A percentile compares a stretch with the other conserved stretches of the same genome.
phyloP scores from a whole-genome alignment of 2,888 invertebrate genomes.

The Hydriomena furcata region DNA sequence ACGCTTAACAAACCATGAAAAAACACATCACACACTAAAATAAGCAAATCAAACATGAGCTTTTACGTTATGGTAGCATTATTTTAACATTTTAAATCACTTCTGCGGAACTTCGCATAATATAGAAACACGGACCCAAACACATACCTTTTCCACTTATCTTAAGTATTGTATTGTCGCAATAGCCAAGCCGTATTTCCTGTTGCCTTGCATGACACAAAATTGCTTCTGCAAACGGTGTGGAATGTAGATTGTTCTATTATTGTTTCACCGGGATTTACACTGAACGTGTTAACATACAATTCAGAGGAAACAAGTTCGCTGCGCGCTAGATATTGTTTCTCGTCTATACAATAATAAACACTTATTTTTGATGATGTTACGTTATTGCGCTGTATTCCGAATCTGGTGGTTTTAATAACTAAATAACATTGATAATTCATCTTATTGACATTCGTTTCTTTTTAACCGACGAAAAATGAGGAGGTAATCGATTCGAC shows the following conservation, averaged over 20 bases:
- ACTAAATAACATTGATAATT: too few species aligned
- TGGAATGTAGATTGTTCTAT: conserved; percentile 74
- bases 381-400: too few species aligned
- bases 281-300: conserved; percentile 36
- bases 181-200: conserved; percentile 65
- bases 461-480: too few species aligned
- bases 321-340: conserved; percentile 23
- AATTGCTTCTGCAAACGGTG: conserved; percentile 73
- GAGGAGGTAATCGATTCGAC: too few species aligned
- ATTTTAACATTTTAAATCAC: too few species aligned
- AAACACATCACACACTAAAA: too few species aligned
- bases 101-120: not conserved
- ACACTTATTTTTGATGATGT: too few species aligned
- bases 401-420: too few species aligned
- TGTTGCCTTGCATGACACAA: conserved; percentile 68
- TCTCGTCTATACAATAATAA: conserved; percentile 22
- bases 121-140: not conserved
- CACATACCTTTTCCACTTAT: conserved; percentile 10
- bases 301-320: conserved; percentile 20
- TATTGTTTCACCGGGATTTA: conserved; percentile 59
- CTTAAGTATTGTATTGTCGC: conserved; percentile 37
- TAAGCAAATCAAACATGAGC: too few species aligned
- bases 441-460: too few species aligned
- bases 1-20: too few species aligned
- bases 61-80: too few species aligned